These are phyloP conservation scores for Ariopsis seemanni DNA, from an alignment of 2,113 vertebrate genomes.

Conservation along the genomic window DNA sequence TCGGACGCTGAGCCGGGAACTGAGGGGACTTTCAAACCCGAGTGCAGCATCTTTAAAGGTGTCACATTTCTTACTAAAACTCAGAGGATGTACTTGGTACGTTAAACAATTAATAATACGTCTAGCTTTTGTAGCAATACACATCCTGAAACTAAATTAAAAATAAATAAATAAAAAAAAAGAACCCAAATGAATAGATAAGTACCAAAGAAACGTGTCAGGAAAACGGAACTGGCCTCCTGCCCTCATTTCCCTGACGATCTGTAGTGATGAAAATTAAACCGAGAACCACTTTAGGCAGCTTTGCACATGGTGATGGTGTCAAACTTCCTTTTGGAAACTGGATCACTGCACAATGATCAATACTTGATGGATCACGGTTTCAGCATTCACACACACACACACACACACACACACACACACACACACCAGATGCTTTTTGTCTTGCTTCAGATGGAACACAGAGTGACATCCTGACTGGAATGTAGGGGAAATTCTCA, in stretches of 20 bases:
- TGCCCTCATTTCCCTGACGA: background rate
- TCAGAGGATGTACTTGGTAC: slow-evolving; percentile 40
- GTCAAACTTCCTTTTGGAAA: background rate
- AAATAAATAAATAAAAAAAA: slow-evolving; percentile 4
- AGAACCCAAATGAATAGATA: background rate
- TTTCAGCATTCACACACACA: background rate
- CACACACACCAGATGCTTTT: background rate
- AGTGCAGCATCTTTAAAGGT: slow-evolving; percentile 32
- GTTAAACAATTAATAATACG: slow-evolving; percentile 39
- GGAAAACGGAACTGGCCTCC: background rate
- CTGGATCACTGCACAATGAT: slow-evolving; percentile 30
- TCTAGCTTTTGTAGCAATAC: slow-evolving; percentile 42
- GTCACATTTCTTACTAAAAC: slow-evolving; percentile 49
- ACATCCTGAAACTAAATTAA: background rate
- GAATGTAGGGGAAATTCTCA: slow-evolving; percentile 54
- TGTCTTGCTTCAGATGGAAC: background rate
- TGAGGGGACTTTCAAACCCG: background rate
- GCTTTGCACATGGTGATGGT: background rate
- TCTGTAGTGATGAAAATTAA: background rate
- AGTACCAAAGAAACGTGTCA: background rate
- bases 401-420: background rate
- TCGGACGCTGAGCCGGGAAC: background rate
- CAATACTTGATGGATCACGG: slow-evolving; percentile 25
- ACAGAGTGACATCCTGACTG: slow-evolving; percentile 36
- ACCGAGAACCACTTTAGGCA: background rate